phyloP scores from a whole-genome alignment of 2,113 vertebrate species.

The Pristiophorus japonicus region DNA sequence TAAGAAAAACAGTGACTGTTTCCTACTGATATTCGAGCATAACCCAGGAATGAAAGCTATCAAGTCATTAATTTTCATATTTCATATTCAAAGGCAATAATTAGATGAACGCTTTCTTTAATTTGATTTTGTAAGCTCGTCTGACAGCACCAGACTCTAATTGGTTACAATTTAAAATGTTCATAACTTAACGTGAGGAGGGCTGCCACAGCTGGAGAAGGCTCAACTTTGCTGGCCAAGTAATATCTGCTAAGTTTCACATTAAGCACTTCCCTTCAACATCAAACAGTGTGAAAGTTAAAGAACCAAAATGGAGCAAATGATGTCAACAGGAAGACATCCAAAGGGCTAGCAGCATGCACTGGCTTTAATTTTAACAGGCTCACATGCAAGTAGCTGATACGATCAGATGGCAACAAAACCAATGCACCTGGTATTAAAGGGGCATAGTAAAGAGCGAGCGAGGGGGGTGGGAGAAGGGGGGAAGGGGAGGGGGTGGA shows the following conservation, averaged over 20 bases:
- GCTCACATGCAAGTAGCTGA: not conserved
- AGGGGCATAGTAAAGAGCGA: not conserved
- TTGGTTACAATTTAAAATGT: not conserved
- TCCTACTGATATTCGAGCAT: not conserved
- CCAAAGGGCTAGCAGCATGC: conserved; percentile 5
- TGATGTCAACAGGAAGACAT: conserved; percentile 12
- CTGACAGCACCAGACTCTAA: not conserved
- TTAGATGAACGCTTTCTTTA: not conserved
- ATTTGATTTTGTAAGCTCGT: not conserved
- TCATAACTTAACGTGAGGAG: not conserved
- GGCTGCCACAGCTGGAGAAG: not conserved
- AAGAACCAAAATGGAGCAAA: conserved; percentile 22
- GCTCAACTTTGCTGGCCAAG: not conserved
- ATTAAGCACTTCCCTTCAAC: not conserved
- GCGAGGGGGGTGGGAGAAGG: no score
- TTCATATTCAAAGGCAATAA: not conserved
- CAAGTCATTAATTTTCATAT: not conserved
- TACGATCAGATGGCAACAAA: not conserved
- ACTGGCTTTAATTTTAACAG: not conserved
- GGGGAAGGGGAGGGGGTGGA: no score
- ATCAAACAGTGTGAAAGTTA: conserved; percentile 22
- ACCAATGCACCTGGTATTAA: not conserved
- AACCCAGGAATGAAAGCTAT: not conserved
- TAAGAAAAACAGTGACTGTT: not conserved
- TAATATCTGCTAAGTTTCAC: not conserved